Conservation (phyloP, 2,888 invertebrate genomes). For the Mimumesa dahlbomi region DNA sequence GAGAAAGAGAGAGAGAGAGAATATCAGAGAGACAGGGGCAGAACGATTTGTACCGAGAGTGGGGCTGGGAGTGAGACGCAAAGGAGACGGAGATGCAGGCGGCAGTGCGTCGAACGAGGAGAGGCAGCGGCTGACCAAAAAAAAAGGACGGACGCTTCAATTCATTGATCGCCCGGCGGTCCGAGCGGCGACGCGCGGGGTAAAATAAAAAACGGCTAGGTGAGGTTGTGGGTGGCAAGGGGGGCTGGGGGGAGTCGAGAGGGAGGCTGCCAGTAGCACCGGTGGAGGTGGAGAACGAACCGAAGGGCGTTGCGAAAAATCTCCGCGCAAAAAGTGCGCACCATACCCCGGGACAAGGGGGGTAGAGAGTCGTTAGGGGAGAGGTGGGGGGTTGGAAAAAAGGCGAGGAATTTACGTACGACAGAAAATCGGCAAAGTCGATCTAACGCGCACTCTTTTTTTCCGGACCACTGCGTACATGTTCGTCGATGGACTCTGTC, state of each 20-base stretch:
- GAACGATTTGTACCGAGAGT: constrained; percentile 39
- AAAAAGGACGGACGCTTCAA: constrained; percentile 79
- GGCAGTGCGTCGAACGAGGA: constrained; percentile 70
- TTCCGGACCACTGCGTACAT: constrained; percentile 38
- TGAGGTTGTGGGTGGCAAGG: constrained; percentile 19
- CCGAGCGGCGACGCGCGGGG: constrained; percentile 76
- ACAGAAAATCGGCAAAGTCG: constrained; percentile 62
- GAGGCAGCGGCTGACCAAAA: constrained; percentile 77
- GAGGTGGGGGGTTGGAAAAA: constrained; percentile 31
- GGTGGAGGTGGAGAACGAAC: constrained; percentile 60
- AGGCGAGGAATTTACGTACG: constrained; percentile 61
- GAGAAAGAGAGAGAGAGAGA: constrained; percentile 54
- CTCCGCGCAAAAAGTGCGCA: constrained; percentile 68
- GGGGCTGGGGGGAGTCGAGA: constrained; percentile 22
- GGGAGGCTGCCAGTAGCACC: constrained; percentile 48
- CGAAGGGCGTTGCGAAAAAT: constrained; percentile 74
- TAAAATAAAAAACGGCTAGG: constrained; percentile 72
- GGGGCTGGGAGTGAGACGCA: constrained; percentile 55
- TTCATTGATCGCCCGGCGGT: constrained; percentile 80
- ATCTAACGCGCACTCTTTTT: constrained; percentile 52
- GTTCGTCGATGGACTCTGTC: background rate
- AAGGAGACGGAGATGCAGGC: constrained; percentile 66
- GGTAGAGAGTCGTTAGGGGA: constrained; percentile 12
- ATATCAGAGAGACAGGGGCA: constrained; percentile 24
- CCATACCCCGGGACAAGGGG: constrained; percentile 30